Percentiles rank a stretch among this genome's conserved stretches.
phyloP scores from a whole-genome alignment of 2,113 vertebrate genomes.

The Pelmatolapia mariae region DNA sequence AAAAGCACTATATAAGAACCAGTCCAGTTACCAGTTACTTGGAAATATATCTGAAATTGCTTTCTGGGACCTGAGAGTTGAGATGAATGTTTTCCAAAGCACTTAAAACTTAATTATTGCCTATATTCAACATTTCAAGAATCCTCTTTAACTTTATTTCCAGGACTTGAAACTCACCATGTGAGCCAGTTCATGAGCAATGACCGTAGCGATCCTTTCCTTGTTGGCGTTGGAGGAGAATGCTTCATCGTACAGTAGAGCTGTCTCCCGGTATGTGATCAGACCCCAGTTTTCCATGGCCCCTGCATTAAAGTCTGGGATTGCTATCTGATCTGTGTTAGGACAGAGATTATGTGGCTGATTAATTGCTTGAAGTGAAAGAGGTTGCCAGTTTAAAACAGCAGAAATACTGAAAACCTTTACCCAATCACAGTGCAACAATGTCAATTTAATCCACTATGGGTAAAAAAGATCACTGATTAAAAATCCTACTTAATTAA shows the following conservation, averaged over 20 bases:
- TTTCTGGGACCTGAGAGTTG: background rate
- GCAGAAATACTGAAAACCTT: background rate
- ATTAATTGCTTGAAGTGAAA: background rate
- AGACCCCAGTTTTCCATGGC: constrained; percentile 82
- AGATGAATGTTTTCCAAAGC: background rate
- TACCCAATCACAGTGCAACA: background rate
- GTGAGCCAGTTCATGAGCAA: constrained; percentile 76
- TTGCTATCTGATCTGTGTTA: constrained; percentile 71
- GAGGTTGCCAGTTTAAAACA: background rate
- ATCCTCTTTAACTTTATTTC: background rate
- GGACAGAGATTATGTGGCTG: background rate
- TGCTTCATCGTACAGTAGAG: constrained; percentile 61
- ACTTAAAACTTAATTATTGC: background rate
- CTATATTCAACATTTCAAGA: background rate
- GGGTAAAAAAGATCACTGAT: background rate
- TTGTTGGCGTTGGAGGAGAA: constrained; percentile 76
- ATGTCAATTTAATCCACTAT: background rate
- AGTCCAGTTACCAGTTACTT: background rate
- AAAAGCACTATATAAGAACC: background rate
- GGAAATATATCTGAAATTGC: background rate
- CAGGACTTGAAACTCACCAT: constrained; percentile 57
- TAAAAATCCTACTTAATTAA: background rate
- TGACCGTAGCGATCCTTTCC: constrained; percentile 68
- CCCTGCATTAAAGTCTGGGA: constrained; percentile 76
- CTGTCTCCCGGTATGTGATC: constrained; percentile 77